These are phyloP conservation scores for Lathamus discolor DNA, from an alignment of 2,113 vertebrate genomes.

Conservation along the genomic window DNA sequence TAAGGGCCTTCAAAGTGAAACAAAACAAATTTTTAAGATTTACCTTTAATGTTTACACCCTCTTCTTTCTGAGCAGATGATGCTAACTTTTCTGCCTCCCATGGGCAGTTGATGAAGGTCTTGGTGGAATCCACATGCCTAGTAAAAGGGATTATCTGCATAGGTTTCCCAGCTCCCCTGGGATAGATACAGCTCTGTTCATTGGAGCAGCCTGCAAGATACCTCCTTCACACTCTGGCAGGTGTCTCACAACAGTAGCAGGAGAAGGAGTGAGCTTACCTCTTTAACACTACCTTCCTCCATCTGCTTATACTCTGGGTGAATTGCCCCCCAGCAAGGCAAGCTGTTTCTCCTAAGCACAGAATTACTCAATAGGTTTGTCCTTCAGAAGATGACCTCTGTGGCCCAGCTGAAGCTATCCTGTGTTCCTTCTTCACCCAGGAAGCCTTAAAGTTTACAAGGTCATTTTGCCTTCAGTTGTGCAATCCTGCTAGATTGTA, in stretches of 20 bases:
- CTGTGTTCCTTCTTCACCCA: neutral
- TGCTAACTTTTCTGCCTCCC: neutral
- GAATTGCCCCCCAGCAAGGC: neutral
- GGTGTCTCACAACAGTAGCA: neutral
- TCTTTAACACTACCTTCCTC: neutral
- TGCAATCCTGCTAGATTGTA: neutral
- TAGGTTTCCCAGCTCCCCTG: neutral
- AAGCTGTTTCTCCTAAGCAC: neutral
- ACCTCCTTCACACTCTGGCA: neutral
- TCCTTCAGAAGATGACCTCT: neutral
- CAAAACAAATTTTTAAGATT: neutral
- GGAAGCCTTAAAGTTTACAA: neutral
- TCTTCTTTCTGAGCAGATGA: neutral
- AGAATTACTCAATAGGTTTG: neutral
- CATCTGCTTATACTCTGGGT: neutral
- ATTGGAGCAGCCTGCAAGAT: neutral
- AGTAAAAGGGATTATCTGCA: fast-evolving
- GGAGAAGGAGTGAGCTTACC: neutral
- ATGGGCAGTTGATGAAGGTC: neutral
- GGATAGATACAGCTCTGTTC: neutral
- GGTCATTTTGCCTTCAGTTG: neutral
- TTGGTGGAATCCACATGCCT: neutral
- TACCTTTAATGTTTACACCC: neutral
- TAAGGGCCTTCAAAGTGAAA: neutral
- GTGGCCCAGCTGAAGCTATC: neutral